A percentile compares a stretch with the other conserved stretches of the same genome.
Evolutionary conservation across 2,113 vertebrate species (phyloP).

Genomic region (Gymnarchus niloticus): DNA sequence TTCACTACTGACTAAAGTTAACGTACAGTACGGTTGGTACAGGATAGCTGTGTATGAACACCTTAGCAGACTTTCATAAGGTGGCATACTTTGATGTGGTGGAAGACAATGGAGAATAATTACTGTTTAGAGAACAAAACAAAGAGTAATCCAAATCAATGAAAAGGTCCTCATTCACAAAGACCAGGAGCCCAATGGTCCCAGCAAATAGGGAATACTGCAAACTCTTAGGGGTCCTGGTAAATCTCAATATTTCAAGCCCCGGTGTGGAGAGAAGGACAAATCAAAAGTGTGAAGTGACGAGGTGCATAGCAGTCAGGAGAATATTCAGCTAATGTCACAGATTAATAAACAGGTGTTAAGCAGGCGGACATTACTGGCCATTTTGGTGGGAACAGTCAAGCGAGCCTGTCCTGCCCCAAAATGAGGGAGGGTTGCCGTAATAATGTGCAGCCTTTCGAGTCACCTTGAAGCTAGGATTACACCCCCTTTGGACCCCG

Average conservation of each 20-base stretch:
- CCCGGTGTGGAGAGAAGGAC: conserved; percentile 82
- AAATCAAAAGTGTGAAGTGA: conserved; percentile 54
- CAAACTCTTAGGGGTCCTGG: conserved; percentile 39
- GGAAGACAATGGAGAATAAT: neutral
- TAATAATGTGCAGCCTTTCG: conserved; percentile 84
- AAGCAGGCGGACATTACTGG: conserved; percentile 79
- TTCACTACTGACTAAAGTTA: neutral
- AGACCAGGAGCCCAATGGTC: conserved; percentile 58
- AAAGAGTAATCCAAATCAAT: conserved; percentile 55
- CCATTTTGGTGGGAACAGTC: conserved; percentile 84
- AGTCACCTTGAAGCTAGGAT: conserved; percentile 86
- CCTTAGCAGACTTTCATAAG: neutral
- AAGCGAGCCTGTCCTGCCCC: conserved; percentile 72
- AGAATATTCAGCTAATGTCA: conserved; percentile 72
- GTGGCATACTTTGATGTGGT: neutral
- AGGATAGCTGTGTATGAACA: neutral
- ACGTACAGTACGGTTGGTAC: neutral
- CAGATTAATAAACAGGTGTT: conserved; percentile 65
- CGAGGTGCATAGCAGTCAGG: conserved; percentile 68
- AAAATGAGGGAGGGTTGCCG: conserved; percentile 82
- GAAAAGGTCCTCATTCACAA: conserved; percentile 62
- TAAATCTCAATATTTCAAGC: conserved; percentile 82
- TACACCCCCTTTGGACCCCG: conserved; percentile 80
- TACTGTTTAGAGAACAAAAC: neutral
- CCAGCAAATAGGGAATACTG: conserved; percentile 29